Percentiles rank a stretch among this genome's conserved stretches.
phyloP scores from a whole-genome alignment of 2,797 vertebrate genomes.

The Fringilla coelebs region DNA sequence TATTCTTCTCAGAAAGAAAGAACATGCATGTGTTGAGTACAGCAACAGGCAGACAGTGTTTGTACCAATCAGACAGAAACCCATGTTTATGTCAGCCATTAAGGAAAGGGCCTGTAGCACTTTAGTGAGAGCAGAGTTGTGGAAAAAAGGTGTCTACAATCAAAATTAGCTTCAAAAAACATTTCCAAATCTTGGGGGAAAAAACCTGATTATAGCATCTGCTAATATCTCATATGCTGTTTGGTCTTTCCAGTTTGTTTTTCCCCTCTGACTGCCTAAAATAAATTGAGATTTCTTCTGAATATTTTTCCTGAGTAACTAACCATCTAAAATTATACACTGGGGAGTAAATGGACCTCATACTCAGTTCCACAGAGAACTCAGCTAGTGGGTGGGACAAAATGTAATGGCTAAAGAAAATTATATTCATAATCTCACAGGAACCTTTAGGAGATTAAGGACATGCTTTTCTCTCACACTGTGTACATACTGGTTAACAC shows the following conservation, averaged over 20 bases:
- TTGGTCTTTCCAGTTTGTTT: not conserved
- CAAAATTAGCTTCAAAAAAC: not conserved
- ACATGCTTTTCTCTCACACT: not conserved
- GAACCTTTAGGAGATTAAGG: not conserved
- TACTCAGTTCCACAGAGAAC: not conserved
- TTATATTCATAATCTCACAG: not conserved
- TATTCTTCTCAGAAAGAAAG: not conserved
- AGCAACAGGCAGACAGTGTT: not conserved
- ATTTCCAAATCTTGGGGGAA: not conserved
- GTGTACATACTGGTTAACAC: not conserved
- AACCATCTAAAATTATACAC: not conserved
- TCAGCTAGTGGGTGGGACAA: not conserved
- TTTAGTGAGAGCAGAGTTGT: not conserved
- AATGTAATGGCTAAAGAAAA: not conserved
- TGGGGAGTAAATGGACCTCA: not conserved
- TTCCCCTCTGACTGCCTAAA: not conserved
- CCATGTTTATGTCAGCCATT: not conserved
- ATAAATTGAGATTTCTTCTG: conserved; percentile 7
- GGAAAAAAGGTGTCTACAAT: not conserved
- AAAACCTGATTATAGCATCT: conserved; percentile 3
- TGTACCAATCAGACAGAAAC: not conserved
- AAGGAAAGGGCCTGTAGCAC: not conserved
- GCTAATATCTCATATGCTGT: not conserved
- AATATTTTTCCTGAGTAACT: not conserved
- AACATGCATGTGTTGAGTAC: not conserved